Conservation (phyloP, 2,797 vertebrate genomes). For the Tarsius wallacei region DNA sequence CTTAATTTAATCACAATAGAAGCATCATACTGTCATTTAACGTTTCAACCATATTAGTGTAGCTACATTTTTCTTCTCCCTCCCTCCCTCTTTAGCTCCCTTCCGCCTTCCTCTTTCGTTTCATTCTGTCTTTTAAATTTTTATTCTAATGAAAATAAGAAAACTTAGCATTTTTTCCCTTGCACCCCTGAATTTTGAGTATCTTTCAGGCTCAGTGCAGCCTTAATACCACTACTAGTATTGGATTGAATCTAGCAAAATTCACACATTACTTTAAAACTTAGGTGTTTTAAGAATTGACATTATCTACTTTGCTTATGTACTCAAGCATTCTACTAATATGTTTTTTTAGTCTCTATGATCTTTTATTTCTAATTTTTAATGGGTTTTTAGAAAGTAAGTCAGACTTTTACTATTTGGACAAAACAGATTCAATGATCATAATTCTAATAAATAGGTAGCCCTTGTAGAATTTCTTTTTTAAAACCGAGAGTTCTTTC, state of each 20-base stretch:
- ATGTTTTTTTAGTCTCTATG: not conserved
- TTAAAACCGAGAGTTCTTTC: not conserved
- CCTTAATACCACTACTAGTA: not conserved
- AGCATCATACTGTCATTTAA: not conserved
- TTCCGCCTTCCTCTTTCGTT: no score
- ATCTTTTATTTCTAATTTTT: constrained; percentile 51
- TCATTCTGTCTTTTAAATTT: not conserved
- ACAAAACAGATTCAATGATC: constrained; percentile 18
- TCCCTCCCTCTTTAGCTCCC: not conserved
- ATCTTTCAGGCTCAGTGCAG: not conserved
- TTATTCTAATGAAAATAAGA: constrained; percentile 14
- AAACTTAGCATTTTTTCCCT: not conserved
- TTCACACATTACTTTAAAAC: not conserved
- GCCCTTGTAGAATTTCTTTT: not conserved
- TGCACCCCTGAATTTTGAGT: not conserved
- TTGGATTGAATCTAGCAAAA: not conserved
- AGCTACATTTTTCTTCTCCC: not conserved
- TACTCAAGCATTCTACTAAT: not conserved
- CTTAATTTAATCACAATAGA: constrained; percentile 14
- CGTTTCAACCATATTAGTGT: not conserved
- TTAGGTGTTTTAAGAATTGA: constrained; percentile 43
- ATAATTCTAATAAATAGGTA: constrained; percentile 12
- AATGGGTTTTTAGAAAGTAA: constrained; percentile 38
- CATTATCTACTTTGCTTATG: not conserved
- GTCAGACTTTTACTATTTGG: not conserved